Base-by-base conservation (phyloP, 2,888 invertebrate species). In the Macropis europaea region DNA sequence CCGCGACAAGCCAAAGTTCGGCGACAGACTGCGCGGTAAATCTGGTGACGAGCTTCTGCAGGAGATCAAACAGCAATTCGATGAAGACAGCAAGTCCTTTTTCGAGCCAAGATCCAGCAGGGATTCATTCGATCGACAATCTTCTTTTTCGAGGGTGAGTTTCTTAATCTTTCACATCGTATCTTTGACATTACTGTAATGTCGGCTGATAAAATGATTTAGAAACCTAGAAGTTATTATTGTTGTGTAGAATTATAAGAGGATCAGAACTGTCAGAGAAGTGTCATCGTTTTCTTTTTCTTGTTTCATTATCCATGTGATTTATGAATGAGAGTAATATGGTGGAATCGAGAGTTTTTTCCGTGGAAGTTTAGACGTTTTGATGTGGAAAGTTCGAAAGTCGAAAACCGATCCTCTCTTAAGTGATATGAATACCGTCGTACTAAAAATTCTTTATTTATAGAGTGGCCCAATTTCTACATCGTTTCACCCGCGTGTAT, bases 1-100 rank as follows among this genome's bases (percentile, higher is more conserved):
- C 57, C 87, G 87, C 48, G 88, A 90, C 34, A 85, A 84, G 71
- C 88, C 89, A 68, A 84, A 79, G 75, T 86, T 89, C 73, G 78
- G 86, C 79, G 88, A 89, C 34, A 87, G 83, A 60, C 68, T 86
- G 28, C 85, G 87, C 1, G 88, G 87, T 2, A 88, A 88, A 73
- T 82, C 86, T 22, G 84, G 87, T 6, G 87, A 89, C 66, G 89
- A 89, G 64, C 77, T 90, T 28, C 68, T 90, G 26, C 82, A 87
- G 50, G 85, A 89, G 50, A 76, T 90, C 26, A 88, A 88, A 66
- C 85, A 89, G 67, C 85, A 86, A 36, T 86, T 89, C 42, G 86
- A 89, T 62, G 87, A 87, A 13, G 84, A 86, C 47, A 77, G 73
- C 60, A 81, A 85, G 26, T 75, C 84, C 0, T 89, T 88, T 56